Evolutionary conservation across 2,113 vertebrate genomes (phyloP), one percentile per base, ranked within the genome.

Genomic region (Nothoprocta perdicaria): DNA sequence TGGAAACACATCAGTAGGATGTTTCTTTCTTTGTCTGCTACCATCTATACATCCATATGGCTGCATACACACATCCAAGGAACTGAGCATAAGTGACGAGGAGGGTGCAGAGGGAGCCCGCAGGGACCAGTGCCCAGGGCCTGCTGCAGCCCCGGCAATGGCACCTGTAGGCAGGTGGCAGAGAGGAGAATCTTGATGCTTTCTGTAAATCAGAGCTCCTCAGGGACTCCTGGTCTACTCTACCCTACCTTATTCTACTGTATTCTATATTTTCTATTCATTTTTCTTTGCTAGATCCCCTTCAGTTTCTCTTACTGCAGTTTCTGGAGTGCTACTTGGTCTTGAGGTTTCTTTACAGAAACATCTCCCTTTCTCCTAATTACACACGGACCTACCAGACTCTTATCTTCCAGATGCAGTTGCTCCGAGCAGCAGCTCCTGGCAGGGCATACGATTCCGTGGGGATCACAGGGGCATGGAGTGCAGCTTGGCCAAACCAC

Each of bases 1-100:
- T 50, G 55, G 84, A 45, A 87, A 43, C 91, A 78, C 76, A 80
- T n/a, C 6, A 48, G 85, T 77, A 60, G 53, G 57, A 60, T 69
- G 74, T 88, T 83, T 90, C 84, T 88, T 80, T 80, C 66, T 94
- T 94, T 95, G 96, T 97, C 96, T 97, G 96, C 96, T 97, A 96
- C 95, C 96, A 97, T 95, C 96, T 96, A 94, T 86, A 84, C 84
- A 74, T 90, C 91, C 81, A 6, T 4, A 29, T 0, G 41, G 88
- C 91, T 61, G 83, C 27, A 3, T 31, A 6, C 24, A 1, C 5
- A 69, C 72, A 77, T 80, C 84, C 92, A 95, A 69, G 91, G 85
- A 80, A 94, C 93, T 87, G 95, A 96, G 96, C 93, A 93, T n/a
- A 68, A 58, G 29, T 90, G 83, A 87, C 91, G 87, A 24, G 87